These are phyloP conservation scores for Thereva nobilitata DNA, from an alignment of 2,888 invertebrate genomes.

Conservation along the genomic window DNA sequence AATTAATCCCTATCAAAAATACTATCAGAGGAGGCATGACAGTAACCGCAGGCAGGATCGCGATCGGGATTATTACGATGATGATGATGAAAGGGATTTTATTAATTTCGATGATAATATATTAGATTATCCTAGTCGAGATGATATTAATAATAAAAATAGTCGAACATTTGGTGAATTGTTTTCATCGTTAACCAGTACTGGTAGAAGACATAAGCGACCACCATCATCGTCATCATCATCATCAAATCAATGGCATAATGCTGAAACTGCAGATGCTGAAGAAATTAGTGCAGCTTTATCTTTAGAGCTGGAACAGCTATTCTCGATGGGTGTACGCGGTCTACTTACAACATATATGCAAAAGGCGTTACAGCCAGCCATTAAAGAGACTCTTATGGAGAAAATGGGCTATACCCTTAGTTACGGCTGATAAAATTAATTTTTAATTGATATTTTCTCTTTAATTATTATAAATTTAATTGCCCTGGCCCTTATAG, in stretches of 20 bases:
- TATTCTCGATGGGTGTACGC: slow-evolving; percentile 81
- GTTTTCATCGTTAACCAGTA: not conserved
- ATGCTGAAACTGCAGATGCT: slow-evolving; percentile 5
- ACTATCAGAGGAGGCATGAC: not conserved
- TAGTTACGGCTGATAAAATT: slow-evolving; percentile 69
- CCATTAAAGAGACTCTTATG: slow-evolving; percentile 85
- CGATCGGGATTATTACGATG: not conserved
- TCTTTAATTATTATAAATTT: slow-evolving; percentile 96
- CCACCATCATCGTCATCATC: too few species aligned
- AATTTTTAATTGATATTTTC: slow-evolving; percentile 93
- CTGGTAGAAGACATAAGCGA: too few species aligned
- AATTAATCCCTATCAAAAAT: not conserved
- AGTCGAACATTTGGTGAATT: slow-evolving; percentile 1
- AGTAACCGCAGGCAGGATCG: not conserved
- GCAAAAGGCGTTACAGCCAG: slow-evolving; percentile 81
- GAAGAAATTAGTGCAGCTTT: slow-evolving; percentile 66
- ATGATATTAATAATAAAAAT: slow-evolving; percentile 31
- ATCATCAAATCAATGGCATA: slow-evolving; percentile 19
- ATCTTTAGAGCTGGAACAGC: slow-evolving; percentile 80
- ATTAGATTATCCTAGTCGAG: slow-evolving; percentile 48
- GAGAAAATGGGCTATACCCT: slow-evolving; percentile 85
- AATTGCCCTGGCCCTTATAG: too few species aligned
- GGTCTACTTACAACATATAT: slow-evolving; percentile 80
- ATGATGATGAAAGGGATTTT: not conserved
- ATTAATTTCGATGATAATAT: slow-evolving; percentile 52